These are phyloP conservation scores for Volucella inanis DNA, from an alignment of 2,888 invertebrate genomes.

Conservation along the genomic window DNA sequence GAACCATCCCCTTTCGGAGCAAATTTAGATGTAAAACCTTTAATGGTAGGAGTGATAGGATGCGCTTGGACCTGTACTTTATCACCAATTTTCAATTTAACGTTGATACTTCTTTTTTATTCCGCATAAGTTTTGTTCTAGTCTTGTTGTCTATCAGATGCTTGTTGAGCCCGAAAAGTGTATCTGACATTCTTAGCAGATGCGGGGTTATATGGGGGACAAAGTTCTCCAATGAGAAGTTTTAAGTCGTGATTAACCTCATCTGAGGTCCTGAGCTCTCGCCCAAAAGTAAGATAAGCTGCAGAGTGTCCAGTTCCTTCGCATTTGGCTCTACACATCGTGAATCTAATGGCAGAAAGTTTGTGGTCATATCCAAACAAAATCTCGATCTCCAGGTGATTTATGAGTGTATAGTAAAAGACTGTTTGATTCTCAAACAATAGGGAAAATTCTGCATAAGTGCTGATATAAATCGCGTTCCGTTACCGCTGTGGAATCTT, in stretches of 20 bases:
- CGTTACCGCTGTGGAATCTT: conserved; percentile 79
- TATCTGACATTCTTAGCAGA: conserved; percentile 39
- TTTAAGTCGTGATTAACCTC: conserved; percentile 32
- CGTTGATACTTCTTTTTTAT: background rate
- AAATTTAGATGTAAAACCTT: background rate
- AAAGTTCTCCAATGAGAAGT: conserved; percentile 41
- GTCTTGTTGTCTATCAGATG: conserved; percentile 45
- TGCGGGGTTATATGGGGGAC: conserved; percentile 53
- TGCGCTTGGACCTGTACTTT: too few species aligned
- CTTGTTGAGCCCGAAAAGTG: conserved; percentile 48
- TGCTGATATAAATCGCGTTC: too few species aligned
- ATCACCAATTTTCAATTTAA: too few species aligned
- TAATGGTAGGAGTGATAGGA: too few species aligned
- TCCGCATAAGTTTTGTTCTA: conserved; percentile 33
- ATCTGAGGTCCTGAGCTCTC: conserved; percentile 23
- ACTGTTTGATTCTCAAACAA: conserved; percentile 48
- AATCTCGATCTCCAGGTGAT: conserved; percentile 71
- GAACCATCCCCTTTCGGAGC: background rate
- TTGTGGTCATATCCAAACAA: conserved; percentile 52
- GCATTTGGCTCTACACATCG: conserved; percentile 24
- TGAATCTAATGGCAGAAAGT: conserved; percentile 22
- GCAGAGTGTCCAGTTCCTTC: conserved; percentile 17
- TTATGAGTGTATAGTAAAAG: conserved; percentile 58
- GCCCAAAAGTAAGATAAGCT: conserved; percentile 22
- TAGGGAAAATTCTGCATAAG: conserved; percentile 79